These are phyloP conservation scores for Papilio machaon DNA, from an alignment of 1,140 invertebrate genomes.

Conservation along the genomic window DNA sequence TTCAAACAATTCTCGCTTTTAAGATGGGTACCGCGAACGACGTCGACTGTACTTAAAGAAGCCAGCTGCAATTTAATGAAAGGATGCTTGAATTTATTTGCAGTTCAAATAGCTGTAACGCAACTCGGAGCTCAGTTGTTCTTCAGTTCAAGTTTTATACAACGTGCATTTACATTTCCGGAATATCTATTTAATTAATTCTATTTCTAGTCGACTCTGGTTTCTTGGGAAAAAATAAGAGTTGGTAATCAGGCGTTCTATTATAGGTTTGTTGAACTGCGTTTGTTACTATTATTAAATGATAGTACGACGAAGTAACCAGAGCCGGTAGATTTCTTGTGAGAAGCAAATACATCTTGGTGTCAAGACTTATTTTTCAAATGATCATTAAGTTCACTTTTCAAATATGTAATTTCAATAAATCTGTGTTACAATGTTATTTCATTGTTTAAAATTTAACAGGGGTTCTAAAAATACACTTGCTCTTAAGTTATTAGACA, in stretches of 20 bases:
- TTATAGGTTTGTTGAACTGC: slow-evolving; percentile 4
- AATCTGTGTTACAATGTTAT: neutral
- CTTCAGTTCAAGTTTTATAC: slow-evolving; percentile 9
- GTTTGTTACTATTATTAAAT: neutral
- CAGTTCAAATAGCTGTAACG: slow-evolving; percentile 16
- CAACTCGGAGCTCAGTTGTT: slow-evolving; percentile 4
- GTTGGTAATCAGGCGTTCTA: neutral
- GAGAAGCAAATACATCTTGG: neutral
- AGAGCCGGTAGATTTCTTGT: neutral
- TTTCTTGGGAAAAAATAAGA: slow-evolving; percentile 11
- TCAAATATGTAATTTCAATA: neutral
- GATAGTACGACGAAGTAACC: neutral
- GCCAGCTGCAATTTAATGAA: slow-evolving; percentile 32
- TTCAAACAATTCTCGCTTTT: neutral
- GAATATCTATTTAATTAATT: slow-evolving; percentile 4
- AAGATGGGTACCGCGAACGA: neutral
- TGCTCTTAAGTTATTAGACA: neutral
- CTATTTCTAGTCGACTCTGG: slow-evolving; percentile 5
- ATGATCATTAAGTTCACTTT: too few relatives aligned
- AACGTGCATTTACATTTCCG: neutral
- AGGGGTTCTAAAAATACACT: too few relatives aligned
- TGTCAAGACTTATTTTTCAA: too few relatives aligned
- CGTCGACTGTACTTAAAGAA: slow-evolving; percentile 14
- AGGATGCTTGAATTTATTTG: slow-evolving; percentile 28
- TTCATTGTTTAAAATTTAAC: too few relatives aligned